A percentile compares a stretch with the other conserved stretches of the same genome.
Conservation (phyloP, 1,140 invertebrate species). For the Platorchestia sp. region DNA sequence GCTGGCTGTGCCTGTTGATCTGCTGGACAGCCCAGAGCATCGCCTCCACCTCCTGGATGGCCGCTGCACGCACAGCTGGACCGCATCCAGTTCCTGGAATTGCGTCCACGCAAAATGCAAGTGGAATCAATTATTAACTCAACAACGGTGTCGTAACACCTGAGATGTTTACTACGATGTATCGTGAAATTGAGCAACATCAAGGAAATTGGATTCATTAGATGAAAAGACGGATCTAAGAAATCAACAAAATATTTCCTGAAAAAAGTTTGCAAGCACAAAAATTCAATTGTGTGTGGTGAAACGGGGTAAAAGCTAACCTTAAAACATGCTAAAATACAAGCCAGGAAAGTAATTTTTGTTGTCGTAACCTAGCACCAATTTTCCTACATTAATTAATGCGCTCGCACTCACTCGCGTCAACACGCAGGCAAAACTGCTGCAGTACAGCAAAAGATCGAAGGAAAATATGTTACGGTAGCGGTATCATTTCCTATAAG, state of each 20-base stretch:
- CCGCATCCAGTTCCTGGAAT: constrained; percentile 63
- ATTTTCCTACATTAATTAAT: not conserved
- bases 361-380: not conserved
- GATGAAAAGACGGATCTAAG: not conserved
- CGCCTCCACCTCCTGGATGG: constrained; percentile 72
- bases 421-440: no score
- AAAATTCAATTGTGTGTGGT: no score
- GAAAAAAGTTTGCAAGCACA: not conserved
- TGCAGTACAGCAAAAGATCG: no score
- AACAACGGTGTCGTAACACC: not conserved
- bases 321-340: not conserved
- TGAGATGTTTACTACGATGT: no score
- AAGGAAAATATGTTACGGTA: no score
- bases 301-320: no score
- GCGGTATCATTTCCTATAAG: no score
- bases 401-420: not conserved
- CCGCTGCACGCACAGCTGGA: constrained; percentile 67
- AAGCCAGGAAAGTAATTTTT: not conserved
- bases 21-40: constrained; percentile 73
- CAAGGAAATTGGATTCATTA: not conserved
- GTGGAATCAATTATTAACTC: not conserved
- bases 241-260: not conserved
- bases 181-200: not conserved
- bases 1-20: constrained; percentile 70
- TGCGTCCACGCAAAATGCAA: not conserved